phyloP scores from a whole-genome alignment of 2,888 invertebrate genomes.

The Agelastica alni region DNA sequence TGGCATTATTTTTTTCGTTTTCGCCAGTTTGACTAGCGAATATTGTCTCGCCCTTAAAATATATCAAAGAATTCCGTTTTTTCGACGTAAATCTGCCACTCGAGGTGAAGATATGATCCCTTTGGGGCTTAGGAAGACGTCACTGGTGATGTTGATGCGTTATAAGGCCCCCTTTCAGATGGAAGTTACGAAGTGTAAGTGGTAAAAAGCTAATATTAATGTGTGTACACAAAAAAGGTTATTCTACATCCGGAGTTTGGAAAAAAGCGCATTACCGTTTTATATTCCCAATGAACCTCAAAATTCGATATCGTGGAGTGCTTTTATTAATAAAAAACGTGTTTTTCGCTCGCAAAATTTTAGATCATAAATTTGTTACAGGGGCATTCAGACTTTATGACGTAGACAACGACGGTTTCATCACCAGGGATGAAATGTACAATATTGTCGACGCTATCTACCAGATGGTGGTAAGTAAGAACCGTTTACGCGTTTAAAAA shows the following conservation, averaged over 20 bases:
- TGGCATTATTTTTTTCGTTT: too few species aligned
- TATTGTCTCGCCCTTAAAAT: too few species aligned
- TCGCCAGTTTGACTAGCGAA: too few species aligned
- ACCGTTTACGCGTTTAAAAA: too few species aligned
- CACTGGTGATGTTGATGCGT: background rate
- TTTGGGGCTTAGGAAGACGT: background rate
- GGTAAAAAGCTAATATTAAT: too few species aligned
- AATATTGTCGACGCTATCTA: conserved; percentile 97
- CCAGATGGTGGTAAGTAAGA: conserved; percentile 95
- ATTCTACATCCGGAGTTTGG: too few species aligned
- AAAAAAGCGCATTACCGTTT: too few species aligned
- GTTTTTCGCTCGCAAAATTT: background rate
- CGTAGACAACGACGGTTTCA: conserved; percentile 94
- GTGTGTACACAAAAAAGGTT: too few species aligned
- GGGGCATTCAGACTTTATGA: conserved; percentile 97
- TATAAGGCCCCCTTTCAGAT: background rate
- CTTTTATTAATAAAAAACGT: background rate
- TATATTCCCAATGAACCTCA: too few species aligned
- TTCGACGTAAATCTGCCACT: too few species aligned
- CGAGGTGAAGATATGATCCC: too few species aligned
- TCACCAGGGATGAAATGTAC: conserved; percentile 94
- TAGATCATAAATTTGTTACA: conserved; percentile 56
- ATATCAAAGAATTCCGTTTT: too few species aligned
- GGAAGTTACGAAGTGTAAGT: background rate
- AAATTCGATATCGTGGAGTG: background rate